Evolutionary conservation across 2,113 vertebrate genomes (phyloP).

Genomic region (Silurus meridionalis): DNA sequence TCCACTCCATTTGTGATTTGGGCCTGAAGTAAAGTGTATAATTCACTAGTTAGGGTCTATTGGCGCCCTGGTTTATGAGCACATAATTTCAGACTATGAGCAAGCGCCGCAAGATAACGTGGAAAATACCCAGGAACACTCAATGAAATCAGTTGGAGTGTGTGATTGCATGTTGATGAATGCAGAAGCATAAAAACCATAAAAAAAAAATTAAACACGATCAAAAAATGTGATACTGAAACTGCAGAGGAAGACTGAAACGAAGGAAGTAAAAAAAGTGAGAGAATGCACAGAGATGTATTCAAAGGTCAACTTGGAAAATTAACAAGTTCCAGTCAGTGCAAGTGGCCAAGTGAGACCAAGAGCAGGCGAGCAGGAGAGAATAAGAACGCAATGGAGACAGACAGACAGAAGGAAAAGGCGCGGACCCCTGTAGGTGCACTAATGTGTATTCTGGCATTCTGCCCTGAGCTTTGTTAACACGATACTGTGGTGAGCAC

Average conservation of each 20-base stretch:
- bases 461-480: conserved; percentile 70
- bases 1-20: conserved; percentile 27
- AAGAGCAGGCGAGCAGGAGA: conserved; percentile 31
- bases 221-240: conserved; percentile 50
- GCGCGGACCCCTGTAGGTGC: conserved; percentile 47
- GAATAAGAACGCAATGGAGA: conserved; percentile 17
- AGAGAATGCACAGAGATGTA: conserved; percentile 9
- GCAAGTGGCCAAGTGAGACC: conserved; percentile 25
- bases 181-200: neutral
- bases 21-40: neutral
- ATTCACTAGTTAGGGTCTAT: neutral
- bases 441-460: conserved; percentile 74
- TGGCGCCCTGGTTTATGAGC: neutral
- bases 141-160: neutral
- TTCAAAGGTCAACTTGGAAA: conserved; percentile 30
- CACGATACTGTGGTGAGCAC: conserved; percentile 60
- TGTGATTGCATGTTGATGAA: neutral
- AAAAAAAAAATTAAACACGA: neutral
- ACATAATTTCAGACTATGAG: neutral
- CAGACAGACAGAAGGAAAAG: conserved; percentile 44
- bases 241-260: conserved; percentile 29
- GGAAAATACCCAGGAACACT: neutral
- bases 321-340: conserved; percentile 30
- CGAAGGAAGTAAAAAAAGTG: conserved; percentile 3
- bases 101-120: neutral